Base-by-base conservation (phyloP, 2,797 vertebrate species). In the Siniperca undulata region DNA sequence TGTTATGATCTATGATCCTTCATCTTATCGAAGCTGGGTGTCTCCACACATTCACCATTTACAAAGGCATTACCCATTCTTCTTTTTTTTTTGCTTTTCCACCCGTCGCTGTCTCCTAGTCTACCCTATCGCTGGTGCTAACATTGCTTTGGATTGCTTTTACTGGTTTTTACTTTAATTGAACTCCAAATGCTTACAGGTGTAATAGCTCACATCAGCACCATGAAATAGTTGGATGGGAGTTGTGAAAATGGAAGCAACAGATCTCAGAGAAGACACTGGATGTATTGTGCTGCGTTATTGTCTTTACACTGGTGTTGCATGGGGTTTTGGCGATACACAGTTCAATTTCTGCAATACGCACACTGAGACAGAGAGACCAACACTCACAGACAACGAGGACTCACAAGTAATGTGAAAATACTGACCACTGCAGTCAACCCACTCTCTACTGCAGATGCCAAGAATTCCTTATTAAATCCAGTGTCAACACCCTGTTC, bases 401-500 rank as follows among this genome's bases (percentile, higher is more conserved):
- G 68, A 85, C 55, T 83, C 55, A 40, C 0, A 68, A 83, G 48
- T 76, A 71, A 88, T 66, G 77, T 69, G 76, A 80, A 84, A 61
- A 80, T 59, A 86, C 78, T 76, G 82, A 90, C 68, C 79, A 77
- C 83, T 81, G 86, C 87, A 87, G 90, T 62, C 79, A 69, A 84
- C 76, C 61, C 69, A 56, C 36, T 72, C 50, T 75, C 36, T 71
- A 55, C 78, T 71, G 81, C 74, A 84, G 81, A 88, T 48, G 58
- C 79, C 82, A 85, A 74, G 24, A 88, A 80, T 68, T 80, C 22
- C 72, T 72, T 42, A 67, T 64, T 65, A 85, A 87, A 82, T 87
- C 71, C 77, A 90, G 70, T 74, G 74, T 86, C 76, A 83, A 83
- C 78, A 75, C 58, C 76, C 64, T 84, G 50, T 74, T 73, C 59